Base-by-base conservation (phyloP, 2,888 invertebrate species). In the Orthosia gothica region DNA sequence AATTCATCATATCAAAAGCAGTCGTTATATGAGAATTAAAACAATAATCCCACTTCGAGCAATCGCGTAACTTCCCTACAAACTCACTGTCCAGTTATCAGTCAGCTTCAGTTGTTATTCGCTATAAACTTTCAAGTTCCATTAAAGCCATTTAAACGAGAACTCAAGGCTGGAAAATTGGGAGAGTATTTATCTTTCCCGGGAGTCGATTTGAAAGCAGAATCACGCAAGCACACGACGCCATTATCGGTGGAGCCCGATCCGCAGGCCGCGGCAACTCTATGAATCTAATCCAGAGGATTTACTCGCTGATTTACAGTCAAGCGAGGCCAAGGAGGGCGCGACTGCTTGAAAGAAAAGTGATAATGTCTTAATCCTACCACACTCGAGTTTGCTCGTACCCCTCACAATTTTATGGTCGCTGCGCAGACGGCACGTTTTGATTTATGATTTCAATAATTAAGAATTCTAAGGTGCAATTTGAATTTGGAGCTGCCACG, bases 321-420 rank as follows among this genome's bases (percentile, higher is more conserved):
- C 94, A 93, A 92, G 90, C 89, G 90, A 91, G 87, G 94, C 93
- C 93, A 90, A 92, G 90, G 93, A 94, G 95, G 96, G 95, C 95
- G 94, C 93, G 92, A 92, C 92, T 94, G 93, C 94, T 94, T 89
- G 92, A 97, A 97, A 97, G 97, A 97, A 97, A 97, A 97, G 97
- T 97, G 97, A 97, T 97, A 97, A 97, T 97, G 97, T 97, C 97
- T 97, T 97, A 97, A 97, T 97, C 97, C 97, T 95, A 95, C 95
- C 97, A 96, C 96, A 96, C 96, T 96, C 92, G 94, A 95, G 93
- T 90, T 92, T 92, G 89, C 92, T 91, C 89, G 89, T 84, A 82
- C 83, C 88, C 87, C 94, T 92, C 92, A 90, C 92, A 94, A 95
- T 96, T 96, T 96, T 95, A 96, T 95, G 95, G 96, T 95, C 95